Evolutionary conservation across 2,888 invertebrate genomes (phyloP).

Genomic region (Chloromyia formosa): DNA sequence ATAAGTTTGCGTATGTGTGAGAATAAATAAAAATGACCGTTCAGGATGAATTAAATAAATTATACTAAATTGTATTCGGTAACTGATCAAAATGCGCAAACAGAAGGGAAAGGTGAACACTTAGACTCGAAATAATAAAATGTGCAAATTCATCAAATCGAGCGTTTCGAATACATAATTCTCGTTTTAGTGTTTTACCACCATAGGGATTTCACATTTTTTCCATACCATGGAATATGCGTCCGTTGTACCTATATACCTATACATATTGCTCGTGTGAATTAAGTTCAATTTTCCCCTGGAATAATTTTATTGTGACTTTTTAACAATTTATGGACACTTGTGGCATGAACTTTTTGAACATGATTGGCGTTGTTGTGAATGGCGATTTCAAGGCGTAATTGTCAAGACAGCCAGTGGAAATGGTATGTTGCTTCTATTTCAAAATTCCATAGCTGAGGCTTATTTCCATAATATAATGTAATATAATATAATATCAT

Average conservation of each 20-base stretch:
- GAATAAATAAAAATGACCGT: neutral
- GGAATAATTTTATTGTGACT: constrained; percentile 28
- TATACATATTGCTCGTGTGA: no score
- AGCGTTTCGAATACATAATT: constrained; percentile 26
- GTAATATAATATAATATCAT: no score
- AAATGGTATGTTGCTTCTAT: no score
- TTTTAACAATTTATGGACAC: constrained; percentile 39
- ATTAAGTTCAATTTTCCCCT: neutral
- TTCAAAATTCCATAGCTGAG: no score
- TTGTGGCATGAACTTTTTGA: no score
- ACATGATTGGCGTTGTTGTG: no score
- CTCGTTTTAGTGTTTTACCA: constrained; percentile 5
- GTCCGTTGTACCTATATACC: no score
- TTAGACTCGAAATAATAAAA: neutral
- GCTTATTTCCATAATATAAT: no score
- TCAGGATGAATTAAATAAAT: constrained; percentile 25
- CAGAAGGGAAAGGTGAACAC: constrained; percentile 26
- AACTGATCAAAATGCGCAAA: neutral
- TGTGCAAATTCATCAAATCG: constrained; percentile 31
- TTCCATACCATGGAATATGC: no score
- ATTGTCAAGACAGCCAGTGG: no score
- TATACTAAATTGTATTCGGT: neutral
- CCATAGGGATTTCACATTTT: no score
- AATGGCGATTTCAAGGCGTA: no score
- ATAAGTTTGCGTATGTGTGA: neutral